Percentiles rank a stretch among this genome's conserved stretches.
These are phyloP conservation scores for Leucania comma DNA, from an alignment of 2,888 invertebrate species.

Conservation along the genomic window DNA sequence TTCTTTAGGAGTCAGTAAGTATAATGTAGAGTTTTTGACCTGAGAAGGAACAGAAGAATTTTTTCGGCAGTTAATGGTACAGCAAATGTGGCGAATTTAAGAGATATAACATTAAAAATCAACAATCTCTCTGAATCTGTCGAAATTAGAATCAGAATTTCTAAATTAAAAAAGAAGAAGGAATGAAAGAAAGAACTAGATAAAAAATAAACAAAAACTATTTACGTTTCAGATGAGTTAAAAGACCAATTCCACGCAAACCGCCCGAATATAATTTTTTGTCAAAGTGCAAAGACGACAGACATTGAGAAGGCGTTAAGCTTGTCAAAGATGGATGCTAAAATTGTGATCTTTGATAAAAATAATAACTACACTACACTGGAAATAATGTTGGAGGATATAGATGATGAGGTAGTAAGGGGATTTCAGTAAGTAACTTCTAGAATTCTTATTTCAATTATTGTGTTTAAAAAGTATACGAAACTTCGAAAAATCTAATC, in stretches of 20 bases:
- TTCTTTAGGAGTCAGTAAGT: slow-evolving; percentile 65
- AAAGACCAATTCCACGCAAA: slow-evolving; percentile 16
- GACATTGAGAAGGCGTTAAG: slow-evolving; percentile 38
- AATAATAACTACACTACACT: slow-evolving; percentile 10
- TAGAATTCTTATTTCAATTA: too few relatives aligned
- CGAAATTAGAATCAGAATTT: not conserved
- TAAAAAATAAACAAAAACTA: too few relatives aligned
- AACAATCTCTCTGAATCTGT: too few relatives aligned
- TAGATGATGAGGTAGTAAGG: slow-evolving; percentile 9
- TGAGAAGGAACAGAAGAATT: not conserved
- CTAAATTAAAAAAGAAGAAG: not conserved
- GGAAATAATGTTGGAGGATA: slow-evolving; percentile 10
- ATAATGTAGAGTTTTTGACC: not conserved
- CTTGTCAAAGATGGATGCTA: not conserved
- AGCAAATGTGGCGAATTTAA: not conserved
- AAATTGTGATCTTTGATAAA: slow-evolving; percentile 34
- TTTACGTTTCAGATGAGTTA: slow-evolving; percentile 42
- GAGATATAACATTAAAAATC: too few relatives aligned
- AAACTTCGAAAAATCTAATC: not conserved
- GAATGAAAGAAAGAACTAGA: not conserved
- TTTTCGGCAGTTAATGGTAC: not conserved
- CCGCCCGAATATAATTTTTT: slow-evolving; percentile 45
- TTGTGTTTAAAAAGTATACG: too few relatives aligned
- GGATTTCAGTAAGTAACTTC: slow-evolving; percentile 45
- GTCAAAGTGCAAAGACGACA: slow-evolving; percentile 30